Conservation (phyloP, 2,113 vertebrate genomes). For the Tenrec ecaudatus region DNA sequence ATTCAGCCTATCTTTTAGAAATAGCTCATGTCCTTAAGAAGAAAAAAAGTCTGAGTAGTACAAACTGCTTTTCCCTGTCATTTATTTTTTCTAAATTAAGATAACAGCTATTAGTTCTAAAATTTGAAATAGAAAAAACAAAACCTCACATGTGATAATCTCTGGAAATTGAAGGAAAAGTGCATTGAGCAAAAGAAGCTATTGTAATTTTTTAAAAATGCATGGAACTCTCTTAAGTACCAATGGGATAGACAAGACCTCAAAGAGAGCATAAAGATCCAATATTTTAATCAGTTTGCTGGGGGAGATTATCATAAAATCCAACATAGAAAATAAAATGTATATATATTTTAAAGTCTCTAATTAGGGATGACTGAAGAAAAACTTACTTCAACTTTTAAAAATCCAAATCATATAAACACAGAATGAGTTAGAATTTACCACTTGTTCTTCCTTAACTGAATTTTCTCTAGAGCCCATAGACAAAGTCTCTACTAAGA, state of each 20-base stretch:
- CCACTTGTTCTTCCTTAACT: neutral
- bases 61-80: slow-evolving; percentile 31
- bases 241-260: slow-evolving; percentile 37
- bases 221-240: slow-evolving; percentile 20
- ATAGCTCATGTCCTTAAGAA: slow-evolving; percentile 1
- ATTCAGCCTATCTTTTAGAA: neutral
- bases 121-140: slow-evolving; percentile 67
- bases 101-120: slow-evolving; percentile 61
- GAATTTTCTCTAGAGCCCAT: slow-evolving; percentile 44
- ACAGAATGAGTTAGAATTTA: slow-evolving; percentile 10
- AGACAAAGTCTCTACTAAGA: slow-evolving; percentile 57
- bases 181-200: slow-evolving; percentile 58
- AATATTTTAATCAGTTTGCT: slow-evolving; percentile 47
- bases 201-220: slow-evolving; percentile 29
- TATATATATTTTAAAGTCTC: neutral
- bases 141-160: slow-evolving; percentile 33
- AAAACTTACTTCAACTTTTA: slow-evolving; percentile 22
- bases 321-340: neutral
- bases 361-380: neutral
- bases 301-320: slow-evolving; percentile 26
- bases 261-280: slow-evolving; percentile 27
- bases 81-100: slow-evolving; percentile 54
- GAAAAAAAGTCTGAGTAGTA: slow-evolving; percentile 21
- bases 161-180: slow-evolving; percentile 53
- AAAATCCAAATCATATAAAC: slow-evolving; percentile 40